A percentile compares a stretch with the other conserved stretches of the same genome.
These are phyloP conservation scores for Watsonalla cultraria DNA, from an alignment of 2,888 invertebrate genomes.

Conservation along the genomic window DNA sequence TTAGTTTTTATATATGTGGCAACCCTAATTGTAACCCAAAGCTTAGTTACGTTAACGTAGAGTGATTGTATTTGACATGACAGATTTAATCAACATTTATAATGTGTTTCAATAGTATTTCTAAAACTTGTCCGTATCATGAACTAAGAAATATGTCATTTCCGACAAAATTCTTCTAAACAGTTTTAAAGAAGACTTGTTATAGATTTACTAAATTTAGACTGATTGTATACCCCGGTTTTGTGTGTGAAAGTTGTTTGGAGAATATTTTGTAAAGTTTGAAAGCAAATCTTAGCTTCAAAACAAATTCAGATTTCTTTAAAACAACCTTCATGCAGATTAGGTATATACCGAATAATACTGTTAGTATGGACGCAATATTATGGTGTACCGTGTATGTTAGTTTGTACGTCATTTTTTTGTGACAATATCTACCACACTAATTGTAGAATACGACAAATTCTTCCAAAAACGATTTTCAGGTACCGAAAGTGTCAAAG, in stretches of 20 bases:
- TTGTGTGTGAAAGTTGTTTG: no score
- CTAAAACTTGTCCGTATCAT: background rate
- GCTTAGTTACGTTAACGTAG: slow-evolving; percentile 18
- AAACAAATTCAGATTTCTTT: no score
- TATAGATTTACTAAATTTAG: no score
- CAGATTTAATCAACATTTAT: slow-evolving; percentile 32
- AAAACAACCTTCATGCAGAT: background rate
- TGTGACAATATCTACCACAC: slow-evolving; percentile 1
- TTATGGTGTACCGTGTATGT: slow-evolving; percentile 6
- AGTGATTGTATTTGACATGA: slow-evolving; percentile 22
- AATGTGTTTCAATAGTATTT: slow-evolving; percentile 12
- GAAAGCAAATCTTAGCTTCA: no score
- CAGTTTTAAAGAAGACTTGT: no score
- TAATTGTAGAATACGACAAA: background rate
- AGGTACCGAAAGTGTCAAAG: slow-evolving; percentile 7
- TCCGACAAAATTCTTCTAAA: no score
- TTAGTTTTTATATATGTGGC: slow-evolving; percentile 5
- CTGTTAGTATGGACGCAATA: slow-evolving; percentile 5
- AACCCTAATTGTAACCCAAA: slow-evolving; percentile 42
- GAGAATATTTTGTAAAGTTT: no score
- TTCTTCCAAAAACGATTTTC: no score
- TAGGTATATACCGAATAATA: slow-evolving; percentile 3
- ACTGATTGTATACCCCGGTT: no score
- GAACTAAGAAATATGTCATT: background rate
- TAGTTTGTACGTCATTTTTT: background rate